Percentiles rank a stretch among this genome's conserved stretches.
phyloP scores from a whole-genome alignment of 1,140 invertebrate species.

The Camponotus pennsylvanicus region DNA sequence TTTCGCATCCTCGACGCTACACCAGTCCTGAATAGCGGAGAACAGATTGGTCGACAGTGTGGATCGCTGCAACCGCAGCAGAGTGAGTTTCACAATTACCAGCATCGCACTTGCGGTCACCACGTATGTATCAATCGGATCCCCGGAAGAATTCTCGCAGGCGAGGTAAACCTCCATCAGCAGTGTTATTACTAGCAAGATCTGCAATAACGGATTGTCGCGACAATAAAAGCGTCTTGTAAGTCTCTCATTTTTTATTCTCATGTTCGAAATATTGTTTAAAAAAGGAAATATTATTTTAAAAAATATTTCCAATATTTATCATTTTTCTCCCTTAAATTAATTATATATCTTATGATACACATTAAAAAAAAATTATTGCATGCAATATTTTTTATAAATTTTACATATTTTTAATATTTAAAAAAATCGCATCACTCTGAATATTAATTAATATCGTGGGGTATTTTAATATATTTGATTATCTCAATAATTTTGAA shows the following conservation, averaged over 20 bases:
- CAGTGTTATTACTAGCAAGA: conserved; percentile 11
- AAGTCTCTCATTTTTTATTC: background rate
- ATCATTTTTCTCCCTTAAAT: background rate
- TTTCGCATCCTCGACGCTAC: background rate
- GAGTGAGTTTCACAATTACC: conserved; percentile 29
- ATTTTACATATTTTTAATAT: no score
- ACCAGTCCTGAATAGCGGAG: conserved; percentile 45
- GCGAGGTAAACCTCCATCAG: conserved; percentile 1
- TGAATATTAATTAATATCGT: background rate
- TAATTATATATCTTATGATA: background rate
- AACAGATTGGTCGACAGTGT: background rate
- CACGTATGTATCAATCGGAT: conserved; percentile 44
- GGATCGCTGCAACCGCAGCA: conserved; percentile 40
- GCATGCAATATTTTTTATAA: no score
- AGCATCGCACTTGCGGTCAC: conserved; percentile 33
- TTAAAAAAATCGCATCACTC: no score
- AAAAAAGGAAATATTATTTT: no score
- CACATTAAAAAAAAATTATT: background rate
- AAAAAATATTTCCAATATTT: no score
- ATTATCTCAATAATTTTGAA: background rate
- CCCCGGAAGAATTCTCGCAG: conserved; percentile 13
- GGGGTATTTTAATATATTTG: background rate
- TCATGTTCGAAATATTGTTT: background rate
- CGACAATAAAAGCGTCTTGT: background rate
- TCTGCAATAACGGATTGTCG: background rate